Evolutionary conservation across 2,888 invertebrate genomes (phyloP).

Genomic region (Cartodere bifasciata): DNA sequence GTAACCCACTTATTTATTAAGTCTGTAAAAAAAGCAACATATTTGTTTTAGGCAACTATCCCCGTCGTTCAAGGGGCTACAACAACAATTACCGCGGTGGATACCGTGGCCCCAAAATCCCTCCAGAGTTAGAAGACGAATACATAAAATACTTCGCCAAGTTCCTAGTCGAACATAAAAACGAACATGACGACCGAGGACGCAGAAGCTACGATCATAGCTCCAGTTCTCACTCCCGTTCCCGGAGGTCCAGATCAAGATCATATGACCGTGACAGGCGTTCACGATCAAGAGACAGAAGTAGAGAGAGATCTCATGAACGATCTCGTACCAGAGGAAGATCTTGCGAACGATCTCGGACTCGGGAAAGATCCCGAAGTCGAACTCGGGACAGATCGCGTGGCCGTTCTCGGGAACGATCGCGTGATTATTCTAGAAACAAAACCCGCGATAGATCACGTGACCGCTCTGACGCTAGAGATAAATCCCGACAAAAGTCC

Average conservation of each 20-base stretch:
- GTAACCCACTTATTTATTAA: too few relatives aligned
- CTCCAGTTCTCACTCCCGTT: conserved; percentile 9
- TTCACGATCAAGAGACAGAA: conserved; percentile 15
- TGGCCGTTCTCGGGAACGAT: too few relatives aligned
- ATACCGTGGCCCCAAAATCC: conserved; percentile 20
- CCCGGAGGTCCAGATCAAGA: conserved; percentile 19
- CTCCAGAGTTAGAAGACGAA: conserved; percentile 31
- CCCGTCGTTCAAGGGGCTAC: conserved; percentile 17
- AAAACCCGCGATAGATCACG: too few relatives aligned
- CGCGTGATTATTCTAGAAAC: too few relatives aligned
- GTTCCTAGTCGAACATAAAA: conserved; percentile 36
- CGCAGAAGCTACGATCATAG: conserved; percentile 28
- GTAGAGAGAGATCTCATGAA: conserved; percentile 26
- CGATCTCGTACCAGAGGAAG: not conserved
- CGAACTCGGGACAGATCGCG: conserved; percentile 34
- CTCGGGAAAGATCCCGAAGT: conserved; percentile 24
- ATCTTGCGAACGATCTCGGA: not conserved
- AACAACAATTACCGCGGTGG: conserved; percentile 26
- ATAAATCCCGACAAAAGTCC: too few relatives aligned
- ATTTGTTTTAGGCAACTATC: too few relatives aligned
- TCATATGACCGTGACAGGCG: conserved; percentile 14
- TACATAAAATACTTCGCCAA: conserved; percentile 49
- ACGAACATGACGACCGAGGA: conserved; percentile 38
- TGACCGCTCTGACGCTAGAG: too few relatives aligned
- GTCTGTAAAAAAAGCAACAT: too few relatives aligned